Conservation (phyloP, 1,140 invertebrate genomes). For the Pantala flavescens region DNA sequence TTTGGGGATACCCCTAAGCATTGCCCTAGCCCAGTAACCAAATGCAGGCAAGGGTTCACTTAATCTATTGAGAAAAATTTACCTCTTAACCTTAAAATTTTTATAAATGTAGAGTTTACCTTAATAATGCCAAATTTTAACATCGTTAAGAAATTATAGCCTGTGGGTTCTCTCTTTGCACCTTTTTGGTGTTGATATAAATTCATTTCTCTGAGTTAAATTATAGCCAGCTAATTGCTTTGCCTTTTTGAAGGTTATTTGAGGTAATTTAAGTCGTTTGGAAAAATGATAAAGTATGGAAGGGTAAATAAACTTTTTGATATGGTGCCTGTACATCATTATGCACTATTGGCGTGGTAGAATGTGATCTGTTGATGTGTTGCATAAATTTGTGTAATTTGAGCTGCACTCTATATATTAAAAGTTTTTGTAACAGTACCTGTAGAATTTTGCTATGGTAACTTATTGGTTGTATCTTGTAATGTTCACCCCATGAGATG, state of each 20-base stretch:
- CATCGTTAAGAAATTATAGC: too few species aligned
- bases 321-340: background rate
- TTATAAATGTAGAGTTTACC: too few species aligned
- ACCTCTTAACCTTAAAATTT: too few species aligned
- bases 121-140: too few species aligned
- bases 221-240: background rate
- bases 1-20: too few species aligned
- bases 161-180: too few species aligned
- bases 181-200: background rate
- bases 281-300: background rate
- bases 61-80: too few species aligned
- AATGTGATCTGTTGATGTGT: background rate
- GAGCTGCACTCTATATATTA: slow-evolving; percentile 2
- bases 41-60: too few species aligned
- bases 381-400: background rate
- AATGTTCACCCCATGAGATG: too few species aligned
- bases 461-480: too few species aligned
- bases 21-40: too few species aligned
- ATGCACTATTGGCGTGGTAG: background rate
- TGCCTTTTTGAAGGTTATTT: background rate
- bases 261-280: background rate
- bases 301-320: background rate
- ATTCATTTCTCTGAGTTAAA: background rate
- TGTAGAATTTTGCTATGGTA: background rate
- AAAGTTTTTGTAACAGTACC: slow-evolving; percentile 3